phyloP scores from a whole-genome alignment of 2,888 invertebrate species.

The Drosophila formosana region DNA sequence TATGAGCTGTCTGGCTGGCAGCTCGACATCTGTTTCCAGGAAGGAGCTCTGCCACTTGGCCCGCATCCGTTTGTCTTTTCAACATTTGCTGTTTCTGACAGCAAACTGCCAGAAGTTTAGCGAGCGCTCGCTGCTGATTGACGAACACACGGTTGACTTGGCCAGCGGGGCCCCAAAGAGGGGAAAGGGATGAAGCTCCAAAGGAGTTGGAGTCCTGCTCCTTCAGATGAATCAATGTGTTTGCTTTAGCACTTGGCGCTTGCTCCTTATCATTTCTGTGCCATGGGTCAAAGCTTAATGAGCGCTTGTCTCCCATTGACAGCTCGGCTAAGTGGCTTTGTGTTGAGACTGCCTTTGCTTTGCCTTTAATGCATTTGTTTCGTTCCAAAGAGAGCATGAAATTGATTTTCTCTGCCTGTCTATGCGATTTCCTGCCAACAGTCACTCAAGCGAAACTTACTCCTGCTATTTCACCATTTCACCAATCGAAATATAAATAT shows the following conservation, averaged over 20 bases:
- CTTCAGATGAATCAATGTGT: conserved; percentile 49
- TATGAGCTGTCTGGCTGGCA: conserved; percentile 25
- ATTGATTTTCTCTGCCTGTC: conserved; percentile 55
- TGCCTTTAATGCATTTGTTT: conserved; percentile 50
- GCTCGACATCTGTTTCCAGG: conserved; percentile 49
- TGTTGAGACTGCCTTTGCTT: conserved; percentile 31
- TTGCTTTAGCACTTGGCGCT: conserved; percentile 41
- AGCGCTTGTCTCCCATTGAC: conserved; percentile 72
- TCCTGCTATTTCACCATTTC: conserved; percentile 25
- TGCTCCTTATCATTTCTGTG: conserved; percentile 59
- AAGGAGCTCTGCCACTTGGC: conserved; percentile 45
- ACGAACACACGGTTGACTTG: conserved; percentile 54
- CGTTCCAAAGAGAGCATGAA: conserved; percentile 39
- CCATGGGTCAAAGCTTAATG: conserved; percentile 73
- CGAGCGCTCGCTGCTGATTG: conserved; percentile 59
- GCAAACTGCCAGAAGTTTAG: conserved; percentile 71
- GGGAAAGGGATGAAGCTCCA: neutral
- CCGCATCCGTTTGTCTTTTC: conserved; percentile 74
- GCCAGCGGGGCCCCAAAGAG: neutral
- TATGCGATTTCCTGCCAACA: conserved; percentile 23
- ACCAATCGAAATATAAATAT: conserved; percentile 15
- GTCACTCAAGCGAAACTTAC: conserved; percentile 17
- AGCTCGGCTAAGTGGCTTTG: conserved; percentile 67
- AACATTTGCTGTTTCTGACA: conserved; percentile 70
- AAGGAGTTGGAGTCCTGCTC: conserved; percentile 2